A percentile compares a stretch with the other conserved stretches of the same genome.
Conservation (phyloP, 2,888 invertebrate genomes). For the Drosophila longiperda region DNA sequence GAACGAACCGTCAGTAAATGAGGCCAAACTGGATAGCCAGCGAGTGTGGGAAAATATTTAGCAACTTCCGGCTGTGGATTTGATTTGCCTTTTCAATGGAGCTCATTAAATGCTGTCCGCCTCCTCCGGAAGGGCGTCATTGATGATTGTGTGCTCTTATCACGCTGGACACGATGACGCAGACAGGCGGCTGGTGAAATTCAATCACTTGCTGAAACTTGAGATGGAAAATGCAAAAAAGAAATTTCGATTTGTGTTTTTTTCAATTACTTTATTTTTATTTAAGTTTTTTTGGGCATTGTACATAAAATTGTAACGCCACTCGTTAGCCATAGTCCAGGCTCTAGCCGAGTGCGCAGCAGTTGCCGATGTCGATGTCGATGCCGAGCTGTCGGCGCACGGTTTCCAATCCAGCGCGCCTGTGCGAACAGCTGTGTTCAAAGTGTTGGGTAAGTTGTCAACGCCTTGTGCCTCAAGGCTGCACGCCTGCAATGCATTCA, state of each 20-base stretch:
- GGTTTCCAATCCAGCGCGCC: conserved; percentile 51
- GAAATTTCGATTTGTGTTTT: conserved; percentile 8
- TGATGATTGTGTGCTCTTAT: conserved; percentile 53
- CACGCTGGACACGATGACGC: conserved; percentile 32
- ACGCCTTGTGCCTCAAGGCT: conserved; percentile 49
- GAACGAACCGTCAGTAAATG: conserved; percentile 67
- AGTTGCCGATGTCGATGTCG: background rate
- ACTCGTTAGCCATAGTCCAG: conserved; percentile 52
- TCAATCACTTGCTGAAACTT: conserved; percentile 50
- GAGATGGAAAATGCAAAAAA: conserved; percentile 24
- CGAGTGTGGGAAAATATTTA: conserved; percentile 82
- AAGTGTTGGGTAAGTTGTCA: conserved; percentile 35
- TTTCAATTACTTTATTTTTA: conserved; percentile 14
- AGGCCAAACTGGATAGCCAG: conserved; percentile 65
- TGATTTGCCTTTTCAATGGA: conserved; percentile 55
- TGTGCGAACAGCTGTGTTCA: conserved; percentile 19
- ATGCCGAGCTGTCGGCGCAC: conserved; percentile 23
- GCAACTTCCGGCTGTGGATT: conserved; percentile 81
- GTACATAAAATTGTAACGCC: conserved; percentile 10
- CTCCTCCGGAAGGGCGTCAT: conserved; percentile 61
- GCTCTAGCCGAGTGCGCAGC: conserved; percentile 47
- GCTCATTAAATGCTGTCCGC: conserved; percentile 52
- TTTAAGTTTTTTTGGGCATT: conserved; percentile 13
- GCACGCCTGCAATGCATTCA: conserved; percentile 60
- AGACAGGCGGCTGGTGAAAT: conserved; percentile 37